phyloP scores from a whole-genome alignment of 2,113 vertebrate species.

The Procavia capensis region DNA sequence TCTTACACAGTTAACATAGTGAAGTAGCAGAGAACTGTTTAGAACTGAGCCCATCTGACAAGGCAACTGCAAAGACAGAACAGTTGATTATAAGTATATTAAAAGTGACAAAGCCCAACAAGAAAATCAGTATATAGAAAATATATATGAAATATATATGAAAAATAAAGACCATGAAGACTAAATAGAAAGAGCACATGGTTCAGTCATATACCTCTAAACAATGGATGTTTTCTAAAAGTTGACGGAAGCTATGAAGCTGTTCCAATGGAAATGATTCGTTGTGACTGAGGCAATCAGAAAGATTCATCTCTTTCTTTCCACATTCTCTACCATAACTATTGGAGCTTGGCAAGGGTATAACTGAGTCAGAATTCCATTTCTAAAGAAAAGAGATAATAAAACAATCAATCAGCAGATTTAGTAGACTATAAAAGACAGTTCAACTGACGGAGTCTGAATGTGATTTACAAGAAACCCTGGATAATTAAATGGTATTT shows the following conservation, averaged over 20 bases:
- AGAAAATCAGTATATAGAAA: slow-evolving; percentile 47
- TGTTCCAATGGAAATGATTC: slow-evolving; percentile 89
- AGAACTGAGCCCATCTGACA: slow-evolving; percentile 96
- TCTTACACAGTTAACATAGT: slow-evolving; percentile 94
- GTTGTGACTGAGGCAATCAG: background rate
- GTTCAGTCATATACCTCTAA: slow-evolving; percentile 91
- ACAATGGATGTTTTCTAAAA: slow-evolving; percentile 91
- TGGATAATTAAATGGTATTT: slow-evolving; percentile 36
- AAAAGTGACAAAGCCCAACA: slow-evolving; percentile 20
- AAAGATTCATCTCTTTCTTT: background rate
- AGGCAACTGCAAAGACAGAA: slow-evolving; percentile 90
- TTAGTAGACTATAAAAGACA: slow-evolving; percentile 10
- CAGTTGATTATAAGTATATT: background rate
- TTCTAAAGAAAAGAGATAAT: slow-evolving; percentile 87
- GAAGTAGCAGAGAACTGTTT: slow-evolving; percentile 91
- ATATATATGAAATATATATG: slow-evolving; percentile 43
- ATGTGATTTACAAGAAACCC: slow-evolving; percentile 14
- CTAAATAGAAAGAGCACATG: slow-evolving; percentile 18
- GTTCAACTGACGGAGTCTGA: slow-evolving; percentile 38
- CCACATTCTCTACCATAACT: background rate
- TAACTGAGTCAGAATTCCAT: slow-evolving; percentile 85
- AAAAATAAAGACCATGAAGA: slow-evolving; percentile 19
- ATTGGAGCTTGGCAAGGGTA: slow-evolving; percentile 77
- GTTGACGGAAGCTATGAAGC: slow-evolving; percentile 90
- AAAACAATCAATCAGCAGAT: slow-evolving; percentile 47